Evolutionary conservation across 1,140 invertebrate genomes (phyloP).

Genomic region (Steinernema khuongi): DNA sequence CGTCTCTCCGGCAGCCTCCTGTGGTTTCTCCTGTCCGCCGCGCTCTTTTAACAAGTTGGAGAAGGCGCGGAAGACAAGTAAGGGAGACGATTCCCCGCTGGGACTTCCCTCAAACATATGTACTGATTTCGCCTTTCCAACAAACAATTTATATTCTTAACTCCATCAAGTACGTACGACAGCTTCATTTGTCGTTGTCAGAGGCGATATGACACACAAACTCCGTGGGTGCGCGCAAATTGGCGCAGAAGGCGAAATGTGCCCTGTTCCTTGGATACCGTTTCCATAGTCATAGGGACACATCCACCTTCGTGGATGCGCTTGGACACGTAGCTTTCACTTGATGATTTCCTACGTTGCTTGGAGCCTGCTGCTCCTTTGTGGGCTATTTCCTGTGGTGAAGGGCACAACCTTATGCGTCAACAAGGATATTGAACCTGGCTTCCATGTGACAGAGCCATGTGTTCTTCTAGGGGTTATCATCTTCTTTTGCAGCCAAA

Average conservation of each 20-base stretch:
- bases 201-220: background rate
- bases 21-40: background rate
- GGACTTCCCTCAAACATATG: background rate
- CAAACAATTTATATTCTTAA: constrained; percentile 16
- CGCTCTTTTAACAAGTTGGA: constrained; percentile 15
- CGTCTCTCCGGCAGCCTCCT: background rate
- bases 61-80: constrained; percentile 8
- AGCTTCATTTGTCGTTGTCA: background rate
- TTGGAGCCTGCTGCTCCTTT: too few relatives aligned
- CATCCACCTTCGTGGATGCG: too few relatives aligned
- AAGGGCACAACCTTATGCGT: too few relatives aligned
- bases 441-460: too few relatives aligned
- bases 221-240: background rate
- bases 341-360: too few relatives aligned
- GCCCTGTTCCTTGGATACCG: background rate
- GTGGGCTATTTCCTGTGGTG: too few relatives aligned
- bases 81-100: background rate
- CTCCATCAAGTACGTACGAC: constrained; percentile 4
- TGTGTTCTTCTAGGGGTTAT: too few relatives aligned
- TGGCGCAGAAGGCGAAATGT: background rate
- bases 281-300: background rate
- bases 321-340: too few relatives aligned
- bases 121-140: constrained; percentile 10
- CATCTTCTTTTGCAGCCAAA: background rate
- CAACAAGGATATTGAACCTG: too few relatives aligned